phyloP scores from a whole-genome alignment of 30 jellyfish, hydroid and myxozoan species.

The Turritopsis dohrnii region DNA sequence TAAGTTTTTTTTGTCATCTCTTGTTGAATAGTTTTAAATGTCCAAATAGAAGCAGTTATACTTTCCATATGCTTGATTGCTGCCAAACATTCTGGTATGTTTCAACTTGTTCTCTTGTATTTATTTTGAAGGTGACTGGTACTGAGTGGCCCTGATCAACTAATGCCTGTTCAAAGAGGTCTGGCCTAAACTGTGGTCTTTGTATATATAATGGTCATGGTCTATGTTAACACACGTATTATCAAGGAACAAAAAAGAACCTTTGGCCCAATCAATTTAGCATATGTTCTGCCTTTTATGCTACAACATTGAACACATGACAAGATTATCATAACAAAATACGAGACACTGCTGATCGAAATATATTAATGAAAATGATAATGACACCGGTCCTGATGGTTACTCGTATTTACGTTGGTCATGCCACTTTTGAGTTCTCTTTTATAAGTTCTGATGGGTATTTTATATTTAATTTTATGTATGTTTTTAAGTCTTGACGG shows the following conservation, averaged over 20 bases:
- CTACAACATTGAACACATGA: background rate
- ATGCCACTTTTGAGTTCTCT: background rate
- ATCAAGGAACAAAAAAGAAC: background rate
- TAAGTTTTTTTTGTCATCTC: too few species aligned
- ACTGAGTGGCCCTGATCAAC: conserved; percentile 28
- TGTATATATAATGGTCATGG: conserved; percentile 1
- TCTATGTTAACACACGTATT: background rate
- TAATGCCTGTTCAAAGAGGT: conserved; percentile 13
- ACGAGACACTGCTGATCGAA: background rate
- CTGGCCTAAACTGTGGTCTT: conserved; percentile 15
- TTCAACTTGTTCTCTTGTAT: background rate
- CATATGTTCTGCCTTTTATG: background rate
- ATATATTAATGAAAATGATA: background rate
- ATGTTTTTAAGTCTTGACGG: background rate
- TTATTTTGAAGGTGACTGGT: conserved; percentile 41
- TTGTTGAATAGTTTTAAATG: too few species aligned
- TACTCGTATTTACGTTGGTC: background rate
- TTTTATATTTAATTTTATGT: background rate
- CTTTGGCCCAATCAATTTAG: background rate
- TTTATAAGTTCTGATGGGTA: background rate
- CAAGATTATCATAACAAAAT: background rate
- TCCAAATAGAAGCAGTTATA: too few species aligned
- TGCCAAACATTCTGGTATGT: background rate
- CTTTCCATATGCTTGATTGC: too few species aligned
- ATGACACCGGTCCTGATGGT: background rate